A percentile compares a stretch with the other conserved stretches of the same genome.
Conservation (phyloP, 2,113 vertebrate species). For the Bos javanicus region DNA sequence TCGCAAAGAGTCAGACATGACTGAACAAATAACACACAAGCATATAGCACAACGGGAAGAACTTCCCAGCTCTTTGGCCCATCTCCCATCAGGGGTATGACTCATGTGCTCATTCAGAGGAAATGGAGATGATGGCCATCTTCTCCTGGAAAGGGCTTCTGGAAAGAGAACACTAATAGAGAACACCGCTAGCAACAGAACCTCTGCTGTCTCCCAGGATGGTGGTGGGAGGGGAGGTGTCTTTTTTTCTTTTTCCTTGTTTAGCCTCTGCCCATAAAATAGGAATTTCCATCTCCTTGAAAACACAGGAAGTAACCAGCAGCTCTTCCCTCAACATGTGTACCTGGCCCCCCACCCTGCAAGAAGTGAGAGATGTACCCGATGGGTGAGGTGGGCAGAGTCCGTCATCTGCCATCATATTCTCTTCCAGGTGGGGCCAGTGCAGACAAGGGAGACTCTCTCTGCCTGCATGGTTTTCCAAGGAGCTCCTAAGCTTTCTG, state of each 20-base stretch:
- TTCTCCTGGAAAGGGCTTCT: not conserved
- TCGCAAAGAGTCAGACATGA: not conserved
- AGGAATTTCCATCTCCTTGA: not conserved
- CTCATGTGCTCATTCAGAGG: not conserved
- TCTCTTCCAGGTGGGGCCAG: not conserved
- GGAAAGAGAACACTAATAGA: not conserved
- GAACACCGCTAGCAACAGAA: not conserved
- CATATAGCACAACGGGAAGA: not conserved
- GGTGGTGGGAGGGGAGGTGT: rapidly evolving
- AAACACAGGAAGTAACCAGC: not conserved
- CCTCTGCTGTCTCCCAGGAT: not conserved
- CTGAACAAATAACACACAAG: not conserved
- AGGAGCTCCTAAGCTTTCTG: not conserved
- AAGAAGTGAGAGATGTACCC: not conserved
- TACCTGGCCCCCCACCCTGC: too few relatives aligned
- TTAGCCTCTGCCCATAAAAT: not conserved
- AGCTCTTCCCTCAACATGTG: not conserved
- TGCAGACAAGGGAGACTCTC: not conserved
- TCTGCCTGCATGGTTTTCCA: not conserved
- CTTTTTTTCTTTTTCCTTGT: not conserved
- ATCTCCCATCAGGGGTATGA: not conserved
- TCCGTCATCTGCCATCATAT: rapidly evolving
- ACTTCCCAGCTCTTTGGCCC: not conserved
- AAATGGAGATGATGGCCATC: not conserved
- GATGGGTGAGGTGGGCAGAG: not conserved